Conservation (phyloP, 2,797 vertebrate genomes). For the Hypotaenidia philippensis region DNA sequence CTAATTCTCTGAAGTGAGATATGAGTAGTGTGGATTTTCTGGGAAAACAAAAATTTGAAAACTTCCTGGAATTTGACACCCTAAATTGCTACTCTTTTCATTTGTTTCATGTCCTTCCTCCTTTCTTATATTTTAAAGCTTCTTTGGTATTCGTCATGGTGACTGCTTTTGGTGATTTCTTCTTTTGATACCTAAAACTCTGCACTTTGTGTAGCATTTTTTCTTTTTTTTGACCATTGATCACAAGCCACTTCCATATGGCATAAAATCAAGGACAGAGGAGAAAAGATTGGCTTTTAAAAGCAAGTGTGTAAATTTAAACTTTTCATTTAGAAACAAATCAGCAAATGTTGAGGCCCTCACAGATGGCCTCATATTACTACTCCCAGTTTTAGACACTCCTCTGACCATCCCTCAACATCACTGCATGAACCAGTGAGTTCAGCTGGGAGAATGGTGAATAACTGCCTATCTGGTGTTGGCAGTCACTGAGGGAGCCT, state of each 20-base stretch:
- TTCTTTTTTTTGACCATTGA: not conserved
- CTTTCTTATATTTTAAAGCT: not conserved
- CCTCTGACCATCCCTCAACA: not conserved
- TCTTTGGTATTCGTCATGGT: not conserved
- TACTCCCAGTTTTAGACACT: not conserved
- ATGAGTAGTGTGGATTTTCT: not conserved
- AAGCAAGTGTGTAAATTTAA: not conserved
- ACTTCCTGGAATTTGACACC: not conserved
- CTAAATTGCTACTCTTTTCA: not conserved
- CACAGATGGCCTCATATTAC: not conserved
- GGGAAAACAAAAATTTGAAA: not conserved
- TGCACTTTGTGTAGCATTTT: not conserved
- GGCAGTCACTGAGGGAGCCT: not conserved
- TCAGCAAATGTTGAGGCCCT: not conserved
- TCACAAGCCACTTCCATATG: not conserved
- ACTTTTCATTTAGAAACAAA: not conserved
- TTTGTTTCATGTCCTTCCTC: not conserved
- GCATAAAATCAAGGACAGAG: not conserved
- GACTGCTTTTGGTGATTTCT: not conserved
- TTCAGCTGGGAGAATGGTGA: not conserved
- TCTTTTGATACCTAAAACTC: not conserved
- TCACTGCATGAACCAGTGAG: not conserved
- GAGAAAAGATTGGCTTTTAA: not conserved
- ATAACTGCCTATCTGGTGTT: not conserved
- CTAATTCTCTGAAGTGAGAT: not conserved